Evolutionary conservation across 2,888 invertebrate genomes (phyloP), one percentile per base, ranked within the genome.

Genomic region (Drosophila stalkeri): DNA sequence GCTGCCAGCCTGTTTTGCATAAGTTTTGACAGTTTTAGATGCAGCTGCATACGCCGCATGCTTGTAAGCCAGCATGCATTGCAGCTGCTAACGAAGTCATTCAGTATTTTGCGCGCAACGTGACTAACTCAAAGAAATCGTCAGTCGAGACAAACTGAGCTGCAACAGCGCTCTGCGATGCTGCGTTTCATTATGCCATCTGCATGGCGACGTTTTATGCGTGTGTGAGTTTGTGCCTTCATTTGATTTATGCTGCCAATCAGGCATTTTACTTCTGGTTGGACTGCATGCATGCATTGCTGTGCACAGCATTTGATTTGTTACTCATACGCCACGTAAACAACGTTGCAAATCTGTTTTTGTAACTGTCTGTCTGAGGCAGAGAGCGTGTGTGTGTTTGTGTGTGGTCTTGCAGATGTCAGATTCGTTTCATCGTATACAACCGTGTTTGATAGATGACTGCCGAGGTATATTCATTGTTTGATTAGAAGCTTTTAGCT

Each of bases 201-300:
- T 80, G 44, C 57, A 67, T 56, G 62, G 63, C 49, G 43, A 35
- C 39, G 49, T 12, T 6, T 51, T 18, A 33, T 12, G 11, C 18
- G 31, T 31, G n/a, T 12, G 12, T 41, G 6, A 55, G 20, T 49
- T 46, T 43, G 12, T 54, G 56, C 52, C 8, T 62, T 18, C 31
- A 41, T 55, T 68, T 90, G 86, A 90, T 87, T 87, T 90, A 87
- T 88, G 90, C 80, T 75, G 77, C 90, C 91, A 87, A 90, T 87
- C 91, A 87, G 91, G 68, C 77, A 74, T 81, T 87, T 80, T 59
- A 73, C 88, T 76, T 87, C 75, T 77, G 75, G 85, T 84, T 75
- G 65, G 60, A 57, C 64, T 56, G 46, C 68, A 44, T 79, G 66
- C 51, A 59, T n/a, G 44, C 71, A 64, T 49, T 52, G 73, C n/a